These are phyloP conservation scores for Tetragonula carbonaria DNA, from an alignment of 2,888 invertebrate species.

Conservation along the genomic window DNA sequence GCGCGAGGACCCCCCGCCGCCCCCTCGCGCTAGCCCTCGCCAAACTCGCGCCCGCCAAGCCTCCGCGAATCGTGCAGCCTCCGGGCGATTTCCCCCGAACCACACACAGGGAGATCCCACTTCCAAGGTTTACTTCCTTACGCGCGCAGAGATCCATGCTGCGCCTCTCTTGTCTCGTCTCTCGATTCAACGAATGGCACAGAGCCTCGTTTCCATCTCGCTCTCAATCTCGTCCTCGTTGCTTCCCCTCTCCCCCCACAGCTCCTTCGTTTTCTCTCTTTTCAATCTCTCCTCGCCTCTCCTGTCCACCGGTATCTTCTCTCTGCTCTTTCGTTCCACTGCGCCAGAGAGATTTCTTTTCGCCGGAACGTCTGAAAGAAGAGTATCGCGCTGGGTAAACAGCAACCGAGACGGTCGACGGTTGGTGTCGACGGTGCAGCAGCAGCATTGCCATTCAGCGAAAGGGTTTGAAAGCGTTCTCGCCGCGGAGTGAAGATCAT, in stretches of 20 bases:
- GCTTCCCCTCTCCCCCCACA: neutral
- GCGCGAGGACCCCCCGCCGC: neutral
- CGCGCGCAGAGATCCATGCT: conserved; percentile 1
- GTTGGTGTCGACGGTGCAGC: neutral
- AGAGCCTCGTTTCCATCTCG: conserved; percentile 13
- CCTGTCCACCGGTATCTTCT: neutral
- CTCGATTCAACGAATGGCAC: conserved; percentile 18
- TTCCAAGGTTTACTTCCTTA: conserved; percentile 52
- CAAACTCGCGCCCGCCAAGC: neutral
- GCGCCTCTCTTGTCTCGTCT: conserved; percentile 68
- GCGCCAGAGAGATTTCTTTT: conserved; percentile 11
- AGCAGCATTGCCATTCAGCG: neutral
- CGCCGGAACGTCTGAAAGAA: conserved; percentile 37
- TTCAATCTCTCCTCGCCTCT: conserved; percentile 4
- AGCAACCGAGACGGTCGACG: conserved; percentile 9
- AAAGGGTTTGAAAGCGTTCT: conserved; percentile 45
- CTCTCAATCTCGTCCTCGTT: conserved; percentile 25
- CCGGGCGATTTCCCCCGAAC: conserved; percentile 54
- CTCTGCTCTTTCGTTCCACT: neutral
- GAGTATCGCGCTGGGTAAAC: conserved; percentile 58
- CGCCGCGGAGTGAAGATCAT: conserved; percentile 47
- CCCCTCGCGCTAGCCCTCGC: neutral
- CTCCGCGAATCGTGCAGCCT: conserved; percentile 45
- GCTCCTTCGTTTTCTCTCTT: conserved; percentile 5
- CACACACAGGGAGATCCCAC: conserved; percentile 40